These are phyloP conservation scores for Phrixothrix hirtus DNA, from an alignment of 2,888 invertebrate genomes.

Conservation along the genomic window DNA sequence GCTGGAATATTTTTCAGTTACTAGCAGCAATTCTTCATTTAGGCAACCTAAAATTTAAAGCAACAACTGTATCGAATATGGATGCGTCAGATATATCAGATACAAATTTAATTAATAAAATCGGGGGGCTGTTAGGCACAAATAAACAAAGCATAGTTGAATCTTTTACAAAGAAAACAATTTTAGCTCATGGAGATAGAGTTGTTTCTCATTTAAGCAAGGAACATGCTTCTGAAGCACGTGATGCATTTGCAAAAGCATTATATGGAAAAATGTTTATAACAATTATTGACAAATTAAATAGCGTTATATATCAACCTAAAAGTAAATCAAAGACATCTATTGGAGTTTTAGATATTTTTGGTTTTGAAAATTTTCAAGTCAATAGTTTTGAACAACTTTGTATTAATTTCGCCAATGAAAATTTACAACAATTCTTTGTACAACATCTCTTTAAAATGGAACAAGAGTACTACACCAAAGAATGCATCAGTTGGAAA, in stretches of 20 bases:
- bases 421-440: conserved; percentile 95
- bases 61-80: conserved; percentile 73
- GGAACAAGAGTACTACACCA: conserved; percentile 91
- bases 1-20: conserved; percentile 82
- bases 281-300: conserved; percentile 87
- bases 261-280: conserved; percentile 91
- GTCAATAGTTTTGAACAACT: conserved; percentile 93
- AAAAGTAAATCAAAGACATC: conserved; percentile 65
- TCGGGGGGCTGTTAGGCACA: conserved; percentile 74
- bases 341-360: conserved; percentile 94
- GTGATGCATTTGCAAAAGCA: conserved; percentile 92
- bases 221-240: conserved; percentile 77
- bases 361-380: conserved; percentile 95
- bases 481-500: conserved; percentile 88
- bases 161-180: conserved; percentile 83
- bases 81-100: conserved; percentile 87
- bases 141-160: conserved; percentile 71
- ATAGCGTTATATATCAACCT: conserved; percentile 77
- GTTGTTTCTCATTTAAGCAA: conserved; percentile 76
- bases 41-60: conserved; percentile 87
- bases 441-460: conserved; percentile 94
- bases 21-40: conserved; percentile 87
- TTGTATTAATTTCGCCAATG: conserved; percentile 96
- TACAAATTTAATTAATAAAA: conserved; percentile 66
- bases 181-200: conserved; percentile 81